Base-by-base conservation (phyloP, 1,140 invertebrate species). In the Anoplolepis gracilipes region DNA sequence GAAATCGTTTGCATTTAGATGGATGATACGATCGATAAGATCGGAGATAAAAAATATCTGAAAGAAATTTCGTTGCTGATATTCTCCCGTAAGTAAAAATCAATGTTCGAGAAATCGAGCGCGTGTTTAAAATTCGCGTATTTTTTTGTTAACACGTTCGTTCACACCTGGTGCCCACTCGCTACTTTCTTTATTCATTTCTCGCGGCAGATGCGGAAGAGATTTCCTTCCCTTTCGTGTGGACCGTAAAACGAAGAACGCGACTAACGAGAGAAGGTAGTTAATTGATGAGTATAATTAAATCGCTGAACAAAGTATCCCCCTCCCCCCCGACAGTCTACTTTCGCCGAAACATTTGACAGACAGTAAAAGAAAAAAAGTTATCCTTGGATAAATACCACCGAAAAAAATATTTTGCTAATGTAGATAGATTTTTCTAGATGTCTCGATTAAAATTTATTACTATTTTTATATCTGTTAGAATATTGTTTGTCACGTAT, bases 381-480 rank as follows among this genome's bases (percentile, higher is more conserved):
- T 72, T 55, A 59, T 72, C 19, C 16, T 72, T 7, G n/a, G 30
- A 72, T 81, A 81, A 81, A 72, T n/a, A n/a, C n/a, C n/a, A n/a
- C n/a, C n/a, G n/a, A n/a, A n/a, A n/a, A n/a, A n/a, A n/a, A n/a
- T n/a, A n/a, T n/a, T n/a, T n/a, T n/a, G n/a, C n/a, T n/a, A n/a
- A n/a, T n/a, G n/a, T n/a, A n/a, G n/a, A n/a, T n/a, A n/a, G n/a
- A n/a, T n/a, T n/a, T n/a, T n/a, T n/a, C n/a, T n/a, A n/a, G n/a
- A n/a, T n/a, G n/a, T n/a, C n/a, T n/a, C n/a, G n/a, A n/a, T n/a
- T n/a, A n/a, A n/a, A n/a, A n/a, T n/a, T n/a, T n/a, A n/a, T n/a
- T n/a, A n/a, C n/a, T n/a, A n/a, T n/a, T n/a, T n/a, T n/a, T n/a
- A n/a, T n/a, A n/a, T n/a, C n/a, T n/a, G n/a, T n/a, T n/a, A n/a